A percentile compares a stretch with the other conserved stretches of the same genome.
These are phyloP conservation scores for Falco concolor DNA, from an alignment of 2,797 vertebrate species.

Conservation along the genomic window DNA sequence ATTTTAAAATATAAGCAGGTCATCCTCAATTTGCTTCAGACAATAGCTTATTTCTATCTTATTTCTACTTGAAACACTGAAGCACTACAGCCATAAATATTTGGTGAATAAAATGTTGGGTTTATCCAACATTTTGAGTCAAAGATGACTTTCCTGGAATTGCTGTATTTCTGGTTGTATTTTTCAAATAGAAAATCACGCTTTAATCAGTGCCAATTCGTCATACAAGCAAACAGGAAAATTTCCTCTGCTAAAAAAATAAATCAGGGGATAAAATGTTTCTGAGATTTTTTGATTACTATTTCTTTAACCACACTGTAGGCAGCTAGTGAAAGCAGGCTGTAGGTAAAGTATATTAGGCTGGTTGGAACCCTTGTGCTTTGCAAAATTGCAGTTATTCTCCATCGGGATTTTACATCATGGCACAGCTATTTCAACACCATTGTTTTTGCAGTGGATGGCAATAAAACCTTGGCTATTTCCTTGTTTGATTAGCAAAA, in stretches of 20 bases:
- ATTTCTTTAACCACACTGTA: background rate
- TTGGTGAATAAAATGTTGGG: background rate
- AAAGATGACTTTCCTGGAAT: background rate
- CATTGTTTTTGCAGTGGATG: constrained; percentile 10
- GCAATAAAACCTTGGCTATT: background rate
- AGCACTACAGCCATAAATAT: background rate
- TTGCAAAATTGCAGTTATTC: background rate
- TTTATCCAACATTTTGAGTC: background rate
- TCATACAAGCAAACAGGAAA: background rate
- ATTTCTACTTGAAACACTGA: background rate
- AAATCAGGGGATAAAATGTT: background rate
- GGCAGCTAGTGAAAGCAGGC: background rate
- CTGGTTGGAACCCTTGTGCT: background rate
- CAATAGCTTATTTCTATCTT: background rate
- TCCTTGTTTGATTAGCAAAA: constrained; percentile 7
- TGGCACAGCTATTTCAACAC: background rate
- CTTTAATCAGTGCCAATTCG: background rate
- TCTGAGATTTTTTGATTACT: background rate
- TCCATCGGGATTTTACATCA: background rate
- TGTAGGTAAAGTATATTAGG: background rate
- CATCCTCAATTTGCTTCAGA: background rate
- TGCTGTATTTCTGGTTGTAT: background rate
- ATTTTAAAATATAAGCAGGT: background rate
- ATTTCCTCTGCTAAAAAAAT: background rate
- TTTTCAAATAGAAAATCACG: background rate